Base-by-base conservation (phyloP, 2,113 vertebrate species). In the Peromyscus leucopus region DNA sequence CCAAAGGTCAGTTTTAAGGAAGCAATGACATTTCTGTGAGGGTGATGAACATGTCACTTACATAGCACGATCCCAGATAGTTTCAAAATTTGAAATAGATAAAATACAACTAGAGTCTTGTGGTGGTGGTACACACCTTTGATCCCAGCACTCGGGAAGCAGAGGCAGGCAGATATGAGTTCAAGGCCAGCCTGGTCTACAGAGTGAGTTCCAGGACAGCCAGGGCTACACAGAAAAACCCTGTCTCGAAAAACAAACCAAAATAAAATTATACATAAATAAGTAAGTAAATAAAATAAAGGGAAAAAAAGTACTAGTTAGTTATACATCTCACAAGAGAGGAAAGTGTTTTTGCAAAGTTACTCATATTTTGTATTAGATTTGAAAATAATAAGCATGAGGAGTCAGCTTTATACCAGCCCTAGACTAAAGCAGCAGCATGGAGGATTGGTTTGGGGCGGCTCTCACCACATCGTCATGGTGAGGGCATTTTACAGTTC, bases 1-100 rank as follows among this genome's bases (percentile, higher is more conserved):
- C 99, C 99, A 87, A 99, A 98, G 98, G 99, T 99, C 98, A 97
- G 96, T 94, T 75, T 61, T 92, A 31, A 78, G 39, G 87, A 19
- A 51, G 16, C 46, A 71, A 6, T 36, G 55, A 2, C 86, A 42
- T 48, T 59, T 21, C 71, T 11, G 31, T 48, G 74, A 94, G 89
- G 71, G 83, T 33, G 2, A 22, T 17, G 19, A 61, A 67, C 22
- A 31, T 51, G 8, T 46, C 59, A 75, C 42, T 69, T 86, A 67
- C 1, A 61, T 39, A 87, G 19, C 16, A 55, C 0, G 6, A 22
- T 28, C 24, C 16, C 87, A 55, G 67, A 76, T 61, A 48, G 87
- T 63, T 86, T 75, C 36, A 87, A 71, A 78, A 0, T 8, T 94
- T 33, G 78, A 75, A 89, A 10, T 69, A 67, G 42, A n/a, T 36